Conservation (phyloP, 2,888 invertebrate species). For the Sialis lutaria region DNA sequence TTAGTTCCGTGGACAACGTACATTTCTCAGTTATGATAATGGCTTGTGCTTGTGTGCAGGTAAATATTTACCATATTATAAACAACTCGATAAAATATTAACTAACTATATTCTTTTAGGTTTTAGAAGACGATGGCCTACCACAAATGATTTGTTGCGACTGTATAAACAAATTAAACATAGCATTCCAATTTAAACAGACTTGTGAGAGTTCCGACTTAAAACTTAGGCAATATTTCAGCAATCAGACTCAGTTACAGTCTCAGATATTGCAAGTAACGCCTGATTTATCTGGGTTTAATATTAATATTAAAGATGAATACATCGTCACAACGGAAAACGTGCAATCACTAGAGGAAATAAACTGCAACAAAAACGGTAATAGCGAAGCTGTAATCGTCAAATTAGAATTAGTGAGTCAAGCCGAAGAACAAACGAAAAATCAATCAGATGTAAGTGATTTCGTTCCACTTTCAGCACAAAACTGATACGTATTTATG, state of each 20-base stretch:
- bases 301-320: too few species aligned
- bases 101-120: slow-evolving; percentile 11
- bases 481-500: not conserved
- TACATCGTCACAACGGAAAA: not conserved
- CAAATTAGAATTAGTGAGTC: slow-evolving; percentile 7
- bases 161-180: slow-evolving; percentile 15
- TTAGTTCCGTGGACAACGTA: slow-evolving; percentile 12
- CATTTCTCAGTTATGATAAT: slow-evolving; percentile 16
- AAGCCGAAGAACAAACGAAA: slow-evolving; percentile 5
- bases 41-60: slow-evolving; percentile 19
- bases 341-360: not conserved
- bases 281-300: too few species aligned
- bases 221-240: slow-evolving; percentile 7
- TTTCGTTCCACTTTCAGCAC: too few species aligned
- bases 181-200: slow-evolving; percentile 18
- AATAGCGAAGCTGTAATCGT: slow-evolving; percentile 2
- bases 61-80: slow-evolving; percentile 7
- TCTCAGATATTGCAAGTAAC: too few species aligned
- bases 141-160: slow-evolving; percentile 16
- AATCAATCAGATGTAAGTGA: too few species aligned
- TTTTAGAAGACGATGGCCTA: slow-evolving; percentile 16
- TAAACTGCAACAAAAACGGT: not conserved
- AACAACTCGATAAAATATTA: not conserved
- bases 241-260: too few species aligned
- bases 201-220: slow-evolving; percentile 17